Conservation (phyloP, 1,140 invertebrate genomes). For the Ctenoplectra terminalis region DNA sequence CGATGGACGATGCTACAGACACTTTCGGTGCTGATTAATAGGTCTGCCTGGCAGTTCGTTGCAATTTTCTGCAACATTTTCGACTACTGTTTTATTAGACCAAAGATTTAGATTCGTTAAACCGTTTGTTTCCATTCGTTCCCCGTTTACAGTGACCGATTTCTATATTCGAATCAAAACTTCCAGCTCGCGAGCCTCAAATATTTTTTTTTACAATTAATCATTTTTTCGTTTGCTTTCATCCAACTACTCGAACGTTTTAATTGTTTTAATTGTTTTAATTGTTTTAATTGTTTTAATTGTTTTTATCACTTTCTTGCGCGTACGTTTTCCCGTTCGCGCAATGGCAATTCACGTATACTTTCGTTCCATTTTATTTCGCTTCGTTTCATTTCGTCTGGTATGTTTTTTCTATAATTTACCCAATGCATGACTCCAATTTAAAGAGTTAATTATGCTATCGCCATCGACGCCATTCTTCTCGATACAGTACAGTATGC, state of each 20-base stretch:
- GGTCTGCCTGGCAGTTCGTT: not conserved
- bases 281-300: no score
- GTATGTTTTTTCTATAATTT: not conserved
- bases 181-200: not conserved
- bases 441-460: not conserved
- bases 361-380: no score
- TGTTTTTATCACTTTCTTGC: not conserved
- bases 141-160: not conserved
- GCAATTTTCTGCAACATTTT: not conserved
- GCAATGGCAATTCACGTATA: no score
- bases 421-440: not conserved
- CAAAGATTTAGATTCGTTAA: not conserved
- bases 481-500: not conserved
- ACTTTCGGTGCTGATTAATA: constrained; percentile 65
- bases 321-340: not conserved
- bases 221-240: no score
- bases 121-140: not conserved
- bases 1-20: constrained; percentile 51
- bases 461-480: not conserved
- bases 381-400: no score
- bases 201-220: not conserved
- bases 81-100: not conserved
- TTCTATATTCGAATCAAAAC: not conserved
- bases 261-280: not conserved
- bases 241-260: not conserved